phyloP scores from a whole-genome alignment of 2,888 invertebrate species.

The Lepeophtheirus nordmannii region DNA sequence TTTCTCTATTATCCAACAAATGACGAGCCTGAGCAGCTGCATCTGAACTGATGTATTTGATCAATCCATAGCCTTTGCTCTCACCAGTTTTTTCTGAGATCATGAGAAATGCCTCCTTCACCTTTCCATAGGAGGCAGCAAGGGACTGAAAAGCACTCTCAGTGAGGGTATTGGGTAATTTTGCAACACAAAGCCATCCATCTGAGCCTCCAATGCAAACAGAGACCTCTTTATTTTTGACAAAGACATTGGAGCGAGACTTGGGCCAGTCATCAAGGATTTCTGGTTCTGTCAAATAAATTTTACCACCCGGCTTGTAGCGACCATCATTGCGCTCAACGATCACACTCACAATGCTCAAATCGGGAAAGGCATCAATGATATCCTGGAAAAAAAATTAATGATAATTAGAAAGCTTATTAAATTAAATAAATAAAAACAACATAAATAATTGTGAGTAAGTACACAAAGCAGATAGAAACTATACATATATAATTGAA shows the following conservation, averaged over 20 bases:
- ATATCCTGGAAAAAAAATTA: conserved; percentile 22
- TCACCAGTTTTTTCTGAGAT: conserved; percentile 29
- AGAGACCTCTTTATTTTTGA: conserved; percentile 9
- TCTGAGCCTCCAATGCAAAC: conserved; percentile 12
- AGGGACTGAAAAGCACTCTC: conserved; percentile 38
- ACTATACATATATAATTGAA: too few relatives aligned
- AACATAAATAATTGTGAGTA: too few relatives aligned
- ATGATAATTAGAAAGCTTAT: neutral
- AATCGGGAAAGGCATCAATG: conserved; percentile 18
- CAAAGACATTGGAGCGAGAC: conserved; percentile 13
- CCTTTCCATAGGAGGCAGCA: conserved; percentile 36
- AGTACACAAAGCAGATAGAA: too few relatives aligned
- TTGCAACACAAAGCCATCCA: conserved; percentile 37
- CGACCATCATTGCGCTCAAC: conserved; percentile 20
- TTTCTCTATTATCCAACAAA: conserved; percentile 35
- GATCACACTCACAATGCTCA: conserved; percentile 14
- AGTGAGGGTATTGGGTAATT: conserved; percentile 37
- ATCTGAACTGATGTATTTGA: conserved; percentile 39
- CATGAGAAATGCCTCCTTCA: conserved; percentile 40
- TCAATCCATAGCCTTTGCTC: conserved; percentile 41
- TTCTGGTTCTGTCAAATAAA: conserved; percentile 15
- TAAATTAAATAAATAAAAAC: too few relatives aligned
- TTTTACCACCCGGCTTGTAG: conserved; percentile 22
- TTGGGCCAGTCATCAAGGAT: conserved; percentile 23
- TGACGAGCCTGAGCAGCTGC: conserved; percentile 38